A percentile compares a stretch with the other conserved stretches of the same genome.
These are phyloP conservation scores for Troglohyphantes excavatus DNA, from an alignment of 2,888 invertebrate species.

Conservation along the genomic window DNA sequence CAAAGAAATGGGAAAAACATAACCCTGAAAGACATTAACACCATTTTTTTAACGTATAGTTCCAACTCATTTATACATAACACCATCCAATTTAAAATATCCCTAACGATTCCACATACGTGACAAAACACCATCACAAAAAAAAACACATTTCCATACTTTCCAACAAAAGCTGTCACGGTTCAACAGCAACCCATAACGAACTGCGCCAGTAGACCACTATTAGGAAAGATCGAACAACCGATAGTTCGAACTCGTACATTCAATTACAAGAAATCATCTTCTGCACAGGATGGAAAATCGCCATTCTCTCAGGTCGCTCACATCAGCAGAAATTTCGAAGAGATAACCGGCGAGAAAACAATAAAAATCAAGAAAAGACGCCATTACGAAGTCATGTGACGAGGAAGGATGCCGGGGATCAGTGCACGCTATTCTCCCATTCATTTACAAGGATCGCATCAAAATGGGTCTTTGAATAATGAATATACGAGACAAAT, in stretches of 20 bases:
- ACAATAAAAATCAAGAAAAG: neutral
- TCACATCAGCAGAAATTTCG: neutral
- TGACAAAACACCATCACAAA: no score
- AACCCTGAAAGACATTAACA: no score
- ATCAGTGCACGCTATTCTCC: conserved; percentile 37
- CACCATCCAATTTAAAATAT: no score
- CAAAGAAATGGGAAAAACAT: no score
- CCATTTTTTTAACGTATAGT: no score
- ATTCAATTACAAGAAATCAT: neutral
- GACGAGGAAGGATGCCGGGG: conserved; percentile 30
- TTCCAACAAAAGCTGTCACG: neutral
- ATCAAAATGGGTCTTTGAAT: conserved; percentile 21
- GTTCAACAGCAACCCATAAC: neutral
- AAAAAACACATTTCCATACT: no score
- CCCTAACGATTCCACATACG: no score
- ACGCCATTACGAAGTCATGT: conserved; percentile 13
- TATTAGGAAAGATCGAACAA: neutral
- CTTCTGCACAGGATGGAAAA: neutral
- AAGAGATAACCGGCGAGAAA: conserved; percentile 1
- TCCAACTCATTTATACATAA: no score
- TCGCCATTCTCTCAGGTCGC: neutral
- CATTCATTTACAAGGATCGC: conserved; percentile 39
- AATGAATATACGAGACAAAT: conserved; percentile 1
- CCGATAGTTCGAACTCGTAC: neutral
- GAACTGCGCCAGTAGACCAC: neutral